Evolutionary conservation across 1,140 invertebrate species (phyloP), one percentile per base, ranked within the genome.

Genomic region (Trypoxylus dichotomus): DNA sequence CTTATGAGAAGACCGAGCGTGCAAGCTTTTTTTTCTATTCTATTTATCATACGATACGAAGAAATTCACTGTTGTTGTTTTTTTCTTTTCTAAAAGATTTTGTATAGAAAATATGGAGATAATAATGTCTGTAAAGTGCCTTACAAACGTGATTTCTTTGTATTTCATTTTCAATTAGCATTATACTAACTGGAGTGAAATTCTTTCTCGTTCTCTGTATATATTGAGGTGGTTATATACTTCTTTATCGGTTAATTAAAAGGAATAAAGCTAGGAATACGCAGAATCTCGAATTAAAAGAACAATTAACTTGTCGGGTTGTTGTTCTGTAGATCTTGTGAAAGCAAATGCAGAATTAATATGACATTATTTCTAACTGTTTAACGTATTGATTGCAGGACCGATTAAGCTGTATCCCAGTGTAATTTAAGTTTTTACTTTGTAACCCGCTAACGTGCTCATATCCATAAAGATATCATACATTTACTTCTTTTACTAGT

Each of bases 1-100:
- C 79, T 92, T 96, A 90, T 96, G 91, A 92, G 19, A 54, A 54
- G 11, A n/a, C 15, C 47, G 47, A 54, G 19, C 3, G 3, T 19
- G n/a, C 47, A 54, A 37, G 32, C 2, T n/a, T 54, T n/a, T 54
- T 54, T 47, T 54, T 54, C 19, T 54, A 54, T 54, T 54, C 15
- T 54, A 54, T 0, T 19, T 54, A 54, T 6, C 32, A 54, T n/a
- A n/a, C n/a, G 19, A 54, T 54, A 54, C 47, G 19, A 54, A n/a
- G 47, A 54, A 54, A 19, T 54, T 37, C 32, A n/a, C n/a, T n/a
- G 47, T 19, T 19, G 7, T n/a, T 54, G 19, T 54, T 54, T 54
- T 54, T 54, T 5, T 54, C 15, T 19, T 2, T n/a, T n/a, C n/a
- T n/a, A n/a, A 54, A 54, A 54, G 19, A n/a, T 54, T 54, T 54